These are phyloP conservation scores for Chelidonichthys spinosus DNA, from an alignment of 2,797 vertebrate species.

Conservation along the genomic window DNA sequence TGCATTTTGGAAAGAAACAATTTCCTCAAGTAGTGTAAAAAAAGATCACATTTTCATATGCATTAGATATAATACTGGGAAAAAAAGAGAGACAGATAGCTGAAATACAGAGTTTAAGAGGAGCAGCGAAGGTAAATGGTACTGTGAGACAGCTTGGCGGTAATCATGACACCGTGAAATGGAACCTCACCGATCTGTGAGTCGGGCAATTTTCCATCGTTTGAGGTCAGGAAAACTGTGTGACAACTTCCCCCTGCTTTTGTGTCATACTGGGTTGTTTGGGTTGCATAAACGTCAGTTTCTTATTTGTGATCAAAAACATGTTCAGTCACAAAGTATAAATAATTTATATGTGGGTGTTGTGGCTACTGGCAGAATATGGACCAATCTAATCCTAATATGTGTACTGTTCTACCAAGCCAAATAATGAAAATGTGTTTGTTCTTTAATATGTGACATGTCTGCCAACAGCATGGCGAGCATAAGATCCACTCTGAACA, in stretches of 20 bases:
- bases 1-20: neutral
- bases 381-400: conserved; percentile 24
- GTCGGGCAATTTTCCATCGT: conserved; percentile 31
- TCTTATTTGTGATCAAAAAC: conserved; percentile 14
- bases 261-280: conserved; percentile 18
- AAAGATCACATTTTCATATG: neutral
- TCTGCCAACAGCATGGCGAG: conserved; percentile 8
- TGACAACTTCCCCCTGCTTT: conserved; percentile 21
- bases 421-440: conserved; percentile 21
- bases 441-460: conserved; percentile 18
- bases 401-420: conserved; percentile 27
- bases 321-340: neutral
- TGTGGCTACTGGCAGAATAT: conserved; percentile 19
- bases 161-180: conserved; percentile 59
- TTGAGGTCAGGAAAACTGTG: conserved; percentile 41
- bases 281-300: conserved; percentile 10
- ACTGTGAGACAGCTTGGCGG: conserved; percentile 24
- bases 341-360: neutral
- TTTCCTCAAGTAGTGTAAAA: neutral
- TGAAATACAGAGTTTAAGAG: conserved; percentile 8
- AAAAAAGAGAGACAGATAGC: conserved; percentile 1
- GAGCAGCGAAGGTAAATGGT: conserved; percentile 36
- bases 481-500: conserved; percentile 1
- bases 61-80: conserved; percentile 4
- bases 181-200: conserved; percentile 44